Base-by-base conservation (phyloP, 2,888 invertebrate genomes). In the Ornithoptera alexandrae region DNA sequence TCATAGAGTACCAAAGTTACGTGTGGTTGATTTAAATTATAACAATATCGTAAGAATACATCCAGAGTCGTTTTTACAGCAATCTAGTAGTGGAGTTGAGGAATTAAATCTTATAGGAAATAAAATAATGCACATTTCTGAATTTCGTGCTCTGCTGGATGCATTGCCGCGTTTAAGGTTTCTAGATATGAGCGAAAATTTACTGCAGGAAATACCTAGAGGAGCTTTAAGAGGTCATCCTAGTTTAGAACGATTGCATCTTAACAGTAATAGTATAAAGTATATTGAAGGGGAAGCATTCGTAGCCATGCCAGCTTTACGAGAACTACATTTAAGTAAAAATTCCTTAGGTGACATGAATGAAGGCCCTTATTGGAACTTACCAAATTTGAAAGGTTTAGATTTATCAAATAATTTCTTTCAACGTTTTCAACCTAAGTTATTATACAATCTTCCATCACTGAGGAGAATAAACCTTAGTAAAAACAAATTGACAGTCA, bases 371-470 rank as follows among this genome's bases (percentile, higher is more conserved):
- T 95, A 96, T 79, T 97, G 97, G 97, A 96, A 97, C 88, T 89
- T 97, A 61, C 97, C 97, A 0, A 95, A 95, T 10, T 88, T 97
- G 5, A 97, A 97, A 91, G 97, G 97, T 0, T 86, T 98, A 69
- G 97, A 97, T 88, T 87, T 97, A 56, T 95, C 97, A 0, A 93
- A 93, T 70, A 97, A 97, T 81, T 95, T 94, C 73, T 95, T 97
- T 76, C 93, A 94, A 72, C 93, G 94, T 24, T 83, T 97, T 22
- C 96, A 96, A 78, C 94, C 96, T 0, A 93, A 95, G 68, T 86
- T 97, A n/a, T 84, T 97, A 56, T 94, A 94, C 15, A 96, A 97
- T 74, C 84, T 97, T 65, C 97, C 97, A 22, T 96, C 95, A 0
- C 84, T 97, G 63, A 89, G 97, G 71, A 94, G 96, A 72, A 89